Percentiles rank a stretch among this genome's conserved stretches.
These are phyloP conservation scores for Drosophila limbata DNA, from an alignment of 2,888 invertebrate species.

Conservation along the genomic window DNA sequence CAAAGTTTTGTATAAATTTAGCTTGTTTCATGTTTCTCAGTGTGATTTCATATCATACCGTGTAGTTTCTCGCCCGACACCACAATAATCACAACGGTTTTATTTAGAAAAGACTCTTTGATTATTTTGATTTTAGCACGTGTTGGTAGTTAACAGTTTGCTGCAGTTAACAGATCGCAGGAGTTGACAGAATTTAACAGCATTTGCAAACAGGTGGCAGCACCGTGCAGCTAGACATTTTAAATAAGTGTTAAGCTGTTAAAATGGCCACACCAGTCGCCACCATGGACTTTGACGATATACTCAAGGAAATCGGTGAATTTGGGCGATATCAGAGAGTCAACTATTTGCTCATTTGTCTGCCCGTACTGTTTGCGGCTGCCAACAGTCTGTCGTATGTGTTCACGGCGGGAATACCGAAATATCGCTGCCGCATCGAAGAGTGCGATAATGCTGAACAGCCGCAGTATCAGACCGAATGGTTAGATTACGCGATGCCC, in stretches of 20 bases:
- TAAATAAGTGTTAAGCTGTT: neutral
- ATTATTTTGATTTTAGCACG: neutral
- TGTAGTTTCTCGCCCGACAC: neutral
- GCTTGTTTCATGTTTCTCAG: neutral
- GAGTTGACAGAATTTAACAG: slow-evolving; percentile 1
- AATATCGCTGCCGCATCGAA: slow-evolving; percentile 87
- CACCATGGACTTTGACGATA: slow-evolving; percentile 88
- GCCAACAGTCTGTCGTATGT: slow-evolving; percentile 88
- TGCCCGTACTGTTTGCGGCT: slow-evolving; percentile 88
- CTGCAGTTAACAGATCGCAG: neutral
- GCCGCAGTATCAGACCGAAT: slow-evolving; percentile 78
- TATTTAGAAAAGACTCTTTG: slow-evolving; percentile 1
- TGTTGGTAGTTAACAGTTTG: neutral
- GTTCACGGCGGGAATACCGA: slow-evolving; percentile 87
- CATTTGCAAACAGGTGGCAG: slow-evolving; percentile 21
- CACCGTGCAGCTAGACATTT: slow-evolving; percentile 17
- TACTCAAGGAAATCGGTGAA: slow-evolving; percentile 88
- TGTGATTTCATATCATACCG: neutral
- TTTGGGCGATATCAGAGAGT: slow-evolving; percentile 87
- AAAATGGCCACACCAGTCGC: slow-evolving; percentile 32
- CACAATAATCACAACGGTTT: slow-evolving; percentile 3
- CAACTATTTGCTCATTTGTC: slow-evolving; percentile 87
- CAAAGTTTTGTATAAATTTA: slow-evolving; percentile 5
- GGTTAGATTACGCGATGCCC: slow-evolving; percentile 86
- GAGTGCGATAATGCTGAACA: slow-evolving; percentile 85